Evolutionary conservation across 1,140 invertebrate genomes (phyloP).

Genomic region (Temnothorax curvispinosus): DNA sequence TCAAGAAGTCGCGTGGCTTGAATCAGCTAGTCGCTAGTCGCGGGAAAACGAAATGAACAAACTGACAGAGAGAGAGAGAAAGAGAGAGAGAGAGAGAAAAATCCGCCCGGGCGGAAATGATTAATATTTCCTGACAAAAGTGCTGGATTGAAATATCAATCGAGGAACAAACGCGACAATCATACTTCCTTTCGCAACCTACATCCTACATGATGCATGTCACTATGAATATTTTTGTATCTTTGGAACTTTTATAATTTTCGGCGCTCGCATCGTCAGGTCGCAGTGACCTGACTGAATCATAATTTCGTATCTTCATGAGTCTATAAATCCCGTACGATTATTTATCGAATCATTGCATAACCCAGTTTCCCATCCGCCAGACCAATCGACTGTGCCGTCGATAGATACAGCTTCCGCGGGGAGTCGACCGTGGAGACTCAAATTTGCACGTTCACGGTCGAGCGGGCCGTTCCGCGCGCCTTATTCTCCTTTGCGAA

Average conservation of each 20-base stretch:
- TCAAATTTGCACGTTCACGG: slow-evolving; percentile 49
- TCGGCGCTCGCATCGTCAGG: no score
- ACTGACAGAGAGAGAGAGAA: neutral
- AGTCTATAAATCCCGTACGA: neutral
- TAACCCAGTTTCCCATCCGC: slow-evolving; percentile 10
- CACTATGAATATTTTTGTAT: neutral
- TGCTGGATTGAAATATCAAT: no score
- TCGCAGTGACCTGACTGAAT: neutral
- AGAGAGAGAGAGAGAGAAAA: neutral
- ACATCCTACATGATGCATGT: neutral
- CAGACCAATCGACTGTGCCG: neutral
- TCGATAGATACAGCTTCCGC: slow-evolving; percentile 13
- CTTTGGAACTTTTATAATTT: neutral
- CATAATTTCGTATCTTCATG: slow-evolving; percentile 12
- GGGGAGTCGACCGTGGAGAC: slow-evolving; percentile 25
- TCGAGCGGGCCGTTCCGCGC: slow-evolving; percentile 20
- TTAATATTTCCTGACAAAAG: slow-evolving; percentile 65
- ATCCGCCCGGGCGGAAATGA: slow-evolving; percentile 17
- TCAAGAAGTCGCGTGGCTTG: slow-evolving; percentile 42
- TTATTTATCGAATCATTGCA: slow-evolving; percentile 11
- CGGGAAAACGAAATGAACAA: slow-evolving; percentile 39
- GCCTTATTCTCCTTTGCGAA: slow-evolving; percentile 31
- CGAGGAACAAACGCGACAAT: neutral
- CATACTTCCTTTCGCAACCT: neutral
- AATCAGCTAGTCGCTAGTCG: neutral